Base-by-base conservation (phyloP, 2,888 invertebrate species). In the Epinotia bilunana region DNA sequence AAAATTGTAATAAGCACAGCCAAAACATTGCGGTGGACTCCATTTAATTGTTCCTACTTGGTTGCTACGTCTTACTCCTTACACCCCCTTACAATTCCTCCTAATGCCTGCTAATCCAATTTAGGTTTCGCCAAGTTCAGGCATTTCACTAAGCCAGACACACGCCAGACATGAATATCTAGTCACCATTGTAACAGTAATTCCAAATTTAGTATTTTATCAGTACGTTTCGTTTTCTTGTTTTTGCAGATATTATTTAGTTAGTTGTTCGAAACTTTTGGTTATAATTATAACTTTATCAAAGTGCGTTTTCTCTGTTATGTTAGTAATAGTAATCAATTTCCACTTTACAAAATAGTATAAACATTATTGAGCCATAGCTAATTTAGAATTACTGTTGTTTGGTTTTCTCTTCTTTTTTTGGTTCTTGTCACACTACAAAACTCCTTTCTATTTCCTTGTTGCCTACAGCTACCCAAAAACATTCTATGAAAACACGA, bases 1-100 rank as follows among this genome's bases (percentile, higher is more conserved):
- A 84, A 82, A 82, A 83, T 80, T 87, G 86, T 84, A 87, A 88
- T 87, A 90, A 92, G 92, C 93, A 93, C 93, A 92, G 93, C 93
- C 93, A 90, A 90, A 87, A 86, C 82, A 88, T 89, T 87, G 89
- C 89, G 87, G 88, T 91, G 92, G 93, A 92, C 84, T 91, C 86
- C 86, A 89, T 85, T 82, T 83, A 83, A 85, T 86, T 85, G 82
- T 85, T 84, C 84, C 84, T 88, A 86, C 84, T 75, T 67, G 73
- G 72, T 69, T 73, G 53, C 75, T 75, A 75, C 67, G 11, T 70
- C 57, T 60, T 65, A 55, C 20, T 67, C 13, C 23, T 55, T 33
- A n/a, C 65, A 53, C 28, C 58, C 28, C 58, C 18, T 20, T 53
- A 13, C 64, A 70, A 70, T 43, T 63, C 74, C 49, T 55, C 65